Evolutionary conservation across 35 echinoderm and acorn worm species (phyloP).

Genomic region (Holothuria glaberrima): DNA sequence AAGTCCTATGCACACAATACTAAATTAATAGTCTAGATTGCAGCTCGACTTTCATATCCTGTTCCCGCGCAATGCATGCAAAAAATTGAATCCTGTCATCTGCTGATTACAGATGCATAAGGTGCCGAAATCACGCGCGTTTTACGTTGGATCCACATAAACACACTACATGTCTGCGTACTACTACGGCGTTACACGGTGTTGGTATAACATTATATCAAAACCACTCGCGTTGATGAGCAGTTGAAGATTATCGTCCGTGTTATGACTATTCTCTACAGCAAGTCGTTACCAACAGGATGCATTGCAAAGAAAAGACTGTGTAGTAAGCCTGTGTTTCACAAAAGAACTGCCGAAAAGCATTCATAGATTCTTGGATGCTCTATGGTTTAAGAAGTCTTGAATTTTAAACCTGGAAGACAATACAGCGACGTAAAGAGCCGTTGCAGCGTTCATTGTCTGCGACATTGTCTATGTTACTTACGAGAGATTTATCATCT

Average conservation of each 20-base stretch:
- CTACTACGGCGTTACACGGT: too few relatives aligned
- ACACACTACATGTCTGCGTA: too few relatives aligned
- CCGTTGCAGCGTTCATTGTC: too few relatives aligned
- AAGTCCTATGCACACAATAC: slow-evolving; percentile 12
- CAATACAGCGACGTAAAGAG: too few relatives aligned
- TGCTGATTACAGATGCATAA: slow-evolving; percentile 36
- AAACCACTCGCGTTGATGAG: background rate
- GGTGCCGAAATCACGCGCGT: slow-evolving; percentile 7
- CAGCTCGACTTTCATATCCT: slow-evolving; percentile 8
- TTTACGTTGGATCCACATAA: slow-evolving; percentile 1
- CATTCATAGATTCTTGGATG: too few relatives aligned
- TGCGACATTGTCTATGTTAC: too few relatives aligned
- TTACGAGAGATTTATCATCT: too few relatives aligned
- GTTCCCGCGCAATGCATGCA: slow-evolving; percentile 31
- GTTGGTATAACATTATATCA: too few relatives aligned
- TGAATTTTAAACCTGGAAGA: too few relatives aligned
- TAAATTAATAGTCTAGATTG: slow-evolving; percentile 17
- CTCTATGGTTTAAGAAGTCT: too few relatives aligned
- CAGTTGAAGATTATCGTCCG: slow-evolving; percentile 2
- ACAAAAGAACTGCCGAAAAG: too few relatives aligned
- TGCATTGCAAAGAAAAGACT: background rate
- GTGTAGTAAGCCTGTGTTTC: too few relatives aligned
- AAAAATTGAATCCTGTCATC: slow-evolving; percentile 26
- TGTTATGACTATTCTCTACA: background rate
- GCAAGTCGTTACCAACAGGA: background rate